Evolutionary conservation across 1,140 invertebrate genomes (phyloP).

Genomic region (Drosophila subpulchrella): DNA sequence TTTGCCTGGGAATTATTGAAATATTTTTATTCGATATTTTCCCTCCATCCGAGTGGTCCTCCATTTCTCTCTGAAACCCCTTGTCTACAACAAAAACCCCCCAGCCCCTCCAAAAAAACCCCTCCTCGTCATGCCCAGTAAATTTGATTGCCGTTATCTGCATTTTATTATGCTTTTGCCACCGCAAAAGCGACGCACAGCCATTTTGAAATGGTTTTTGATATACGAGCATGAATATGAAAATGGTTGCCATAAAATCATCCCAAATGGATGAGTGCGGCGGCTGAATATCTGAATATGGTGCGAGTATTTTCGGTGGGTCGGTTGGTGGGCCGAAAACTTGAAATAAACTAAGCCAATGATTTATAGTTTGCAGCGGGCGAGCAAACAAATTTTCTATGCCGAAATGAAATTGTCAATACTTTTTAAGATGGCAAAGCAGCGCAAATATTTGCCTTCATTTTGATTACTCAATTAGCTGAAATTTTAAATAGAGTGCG

Average conservation of each 20-base stretch:
- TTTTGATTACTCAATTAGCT: slow-evolving; percentile 45
- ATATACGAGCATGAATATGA: slow-evolving; percentile 68
- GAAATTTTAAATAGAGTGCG: slow-evolving; percentile 20
- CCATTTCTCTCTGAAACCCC: not conserved
- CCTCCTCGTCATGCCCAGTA: slow-evolving; percentile 13
- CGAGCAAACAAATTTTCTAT: slow-evolving; percentile 29
- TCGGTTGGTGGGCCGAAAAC: slow-evolving; percentile 1
- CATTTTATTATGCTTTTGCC: slow-evolving; percentile 75
- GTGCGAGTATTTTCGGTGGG: slow-evolving; percentile 19
- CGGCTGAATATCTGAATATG: slow-evolving; percentile 54
- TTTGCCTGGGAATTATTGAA: slow-evolving; percentile 52
- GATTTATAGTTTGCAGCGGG: slow-evolving; percentile 59
- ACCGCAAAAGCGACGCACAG: slow-evolving; percentile 57
- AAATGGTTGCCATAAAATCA: slow-evolving; percentile 69
- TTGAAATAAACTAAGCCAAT: slow-evolving; percentile 64
- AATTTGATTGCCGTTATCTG: slow-evolving; percentile 79
- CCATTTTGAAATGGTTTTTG: slow-evolving; percentile 72
- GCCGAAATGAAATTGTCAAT: slow-evolving; percentile 55
- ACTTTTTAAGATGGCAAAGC: slow-evolving; percentile 34
- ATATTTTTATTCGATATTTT: slow-evolving; percentile 58
- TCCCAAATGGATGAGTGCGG: slow-evolving; percentile 55
- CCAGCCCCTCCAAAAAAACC: not conserved
- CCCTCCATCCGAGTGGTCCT: slow-evolving; percentile 3
- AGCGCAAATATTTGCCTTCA: slow-evolving; percentile 36
- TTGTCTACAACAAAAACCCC: not conserved